Percentiles rank a stretch among this genome's conserved stretches.
These are phyloP conservation scores for Cochlearius cochlearius DNA, from an alignment of 2,113 vertebrate genomes.

Conservation along the genomic window DNA sequence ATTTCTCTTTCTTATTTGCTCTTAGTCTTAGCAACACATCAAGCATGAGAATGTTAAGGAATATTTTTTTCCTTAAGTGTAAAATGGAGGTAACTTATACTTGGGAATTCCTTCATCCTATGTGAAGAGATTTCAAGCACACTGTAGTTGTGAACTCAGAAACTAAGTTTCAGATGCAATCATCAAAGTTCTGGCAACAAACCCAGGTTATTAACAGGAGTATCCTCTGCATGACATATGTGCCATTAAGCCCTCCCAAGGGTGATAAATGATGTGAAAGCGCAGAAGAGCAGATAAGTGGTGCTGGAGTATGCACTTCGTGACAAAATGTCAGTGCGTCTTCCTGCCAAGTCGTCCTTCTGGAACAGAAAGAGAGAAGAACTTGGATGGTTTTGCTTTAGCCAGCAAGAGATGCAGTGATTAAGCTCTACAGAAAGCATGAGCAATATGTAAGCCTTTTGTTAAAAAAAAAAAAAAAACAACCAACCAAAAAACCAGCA, in stretches of 20 bases:
- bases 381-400: background rate
- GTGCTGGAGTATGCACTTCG: background rate
- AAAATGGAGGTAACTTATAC: background rate
- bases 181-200: background rate
- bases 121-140: background rate
- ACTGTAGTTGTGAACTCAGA: background rate
- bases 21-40: background rate
- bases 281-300: background rate
- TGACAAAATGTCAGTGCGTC: background rate
- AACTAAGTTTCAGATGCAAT: background rate
- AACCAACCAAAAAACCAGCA: background rate
- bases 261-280: background rate
- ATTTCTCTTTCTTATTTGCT: background rate
- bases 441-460: background rate
- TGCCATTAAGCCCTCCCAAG: background rate
- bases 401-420: background rate
- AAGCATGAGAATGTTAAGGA: background rate
- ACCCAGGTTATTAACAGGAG: background rate
- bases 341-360: background rate
- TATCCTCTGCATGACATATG: background rate
- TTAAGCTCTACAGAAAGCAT: background rate
- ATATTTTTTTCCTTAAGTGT: background rate
- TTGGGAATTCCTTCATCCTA: background rate
- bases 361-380: background rate
- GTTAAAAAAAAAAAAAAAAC: accelerated